phyloP scores from a whole-genome alignment of 1,140 invertebrate genomes.

The Tenebrio molitor region DNA sequence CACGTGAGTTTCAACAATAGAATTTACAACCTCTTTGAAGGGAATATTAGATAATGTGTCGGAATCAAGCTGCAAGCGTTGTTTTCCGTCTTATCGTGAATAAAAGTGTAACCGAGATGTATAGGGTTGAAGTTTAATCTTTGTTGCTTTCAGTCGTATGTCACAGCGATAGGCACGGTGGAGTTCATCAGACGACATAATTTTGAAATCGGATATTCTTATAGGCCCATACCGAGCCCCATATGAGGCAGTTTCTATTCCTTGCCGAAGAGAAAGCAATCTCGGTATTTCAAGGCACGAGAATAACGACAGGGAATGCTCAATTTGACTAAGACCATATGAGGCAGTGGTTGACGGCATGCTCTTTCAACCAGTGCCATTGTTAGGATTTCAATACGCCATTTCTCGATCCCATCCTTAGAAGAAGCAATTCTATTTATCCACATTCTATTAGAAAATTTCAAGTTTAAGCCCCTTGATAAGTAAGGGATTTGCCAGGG shows the following conservation, averaged over 20 bases:
- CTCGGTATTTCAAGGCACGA: slow-evolving; percentile 13
- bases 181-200: slow-evolving; percentile 17
- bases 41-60: slow-evolving; percentile 22
- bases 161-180: too few relatives aligned
- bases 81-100: slow-evolving; percentile 9
- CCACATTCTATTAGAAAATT: slow-evolving; percentile 40
- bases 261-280: slow-evolving; percentile 28
- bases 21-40: not conserved
- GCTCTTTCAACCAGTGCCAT: slow-evolving; percentile 36
- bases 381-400: slow-evolving; percentile 40
- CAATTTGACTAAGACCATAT: slow-evolving; percentile 46
- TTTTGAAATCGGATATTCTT: slow-evolving; percentile 41
- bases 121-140: too few relatives aligned
- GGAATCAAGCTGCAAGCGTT: not conserved
- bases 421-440: slow-evolving; percentile 36
- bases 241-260: slow-evolving; percentile 40
- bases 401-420: slow-evolving; percentile 18
- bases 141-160: too few relatives aligned
- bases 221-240: slow-evolving; percentile 10
- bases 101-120: slow-evolving; percentile 9
- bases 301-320: slow-evolving; percentile 40
- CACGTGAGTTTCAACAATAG: slow-evolving; percentile 16
- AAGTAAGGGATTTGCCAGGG: slow-evolving; percentile 22
- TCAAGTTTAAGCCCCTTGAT: slow-evolving; percentile 26
- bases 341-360: slow-evolving; percentile 38